Percentiles rank a stretch among this genome's conserved stretches.
Conservation (phyloP, 2,888 invertebrate genomes). For the Polietes domitor region DNA sequence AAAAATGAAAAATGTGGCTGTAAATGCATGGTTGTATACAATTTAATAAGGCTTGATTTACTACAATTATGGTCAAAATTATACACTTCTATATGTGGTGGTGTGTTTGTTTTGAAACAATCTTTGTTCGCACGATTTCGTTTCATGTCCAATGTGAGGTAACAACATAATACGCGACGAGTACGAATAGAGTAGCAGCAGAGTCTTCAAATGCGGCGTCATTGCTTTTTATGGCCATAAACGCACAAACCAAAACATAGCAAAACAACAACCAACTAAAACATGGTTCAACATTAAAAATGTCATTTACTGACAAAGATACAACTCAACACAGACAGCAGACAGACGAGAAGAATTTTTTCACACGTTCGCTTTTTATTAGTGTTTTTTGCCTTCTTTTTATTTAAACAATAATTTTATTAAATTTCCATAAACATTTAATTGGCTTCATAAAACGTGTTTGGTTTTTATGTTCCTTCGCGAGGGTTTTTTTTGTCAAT, state of each 20-base stretch:
- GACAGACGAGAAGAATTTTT: constrained; percentile 25
- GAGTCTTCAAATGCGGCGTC: background rate
- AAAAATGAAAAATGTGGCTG: background rate
- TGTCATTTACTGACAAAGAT: background rate
- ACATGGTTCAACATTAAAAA: background rate
- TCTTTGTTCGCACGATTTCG: constrained; percentile 11
- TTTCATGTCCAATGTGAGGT: constrained; percentile 24
- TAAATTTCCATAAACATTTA: constrained; percentile 50
- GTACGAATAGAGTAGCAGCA: constrained; percentile 8
- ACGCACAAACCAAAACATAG: background rate
- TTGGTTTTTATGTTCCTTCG: background rate
- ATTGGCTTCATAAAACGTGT: constrained; percentile 39
- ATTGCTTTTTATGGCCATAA: constrained; percentile 45
- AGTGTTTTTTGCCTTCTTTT: constrained; percentile 25
- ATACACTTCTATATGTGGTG: background rate
- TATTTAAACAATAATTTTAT: constrained; percentile 53
- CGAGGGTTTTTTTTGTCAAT: background rate
- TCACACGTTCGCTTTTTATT: constrained; percentile 49
- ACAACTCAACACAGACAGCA: background rate
- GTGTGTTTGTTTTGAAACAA: constrained; percentile 34
- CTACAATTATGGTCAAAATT: constrained; percentile 45
- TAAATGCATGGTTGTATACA: background rate
- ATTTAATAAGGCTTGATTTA: background rate
- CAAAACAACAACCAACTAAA: constrained; percentile 5
- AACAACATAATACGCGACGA: background rate